Percentiles rank a stretch among this genome's conserved stretches.
phyloP scores from a whole-genome alignment of 2,113 vertebrate species.

The Danionella cerebrum region DNA sequence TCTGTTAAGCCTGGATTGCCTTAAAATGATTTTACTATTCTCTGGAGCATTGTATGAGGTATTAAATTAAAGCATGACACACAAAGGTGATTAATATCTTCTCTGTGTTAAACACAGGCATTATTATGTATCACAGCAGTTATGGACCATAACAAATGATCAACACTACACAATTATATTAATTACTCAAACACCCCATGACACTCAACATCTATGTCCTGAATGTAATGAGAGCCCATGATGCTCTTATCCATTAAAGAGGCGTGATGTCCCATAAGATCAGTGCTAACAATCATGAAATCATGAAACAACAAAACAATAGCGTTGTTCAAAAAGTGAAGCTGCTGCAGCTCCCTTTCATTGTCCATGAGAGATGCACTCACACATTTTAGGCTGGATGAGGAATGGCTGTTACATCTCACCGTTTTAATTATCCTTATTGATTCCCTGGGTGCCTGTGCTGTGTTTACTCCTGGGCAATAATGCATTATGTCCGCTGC shows the following conservation, averaged over 20 bases:
- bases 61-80: slow-evolving; percentile 8
- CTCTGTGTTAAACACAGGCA: slow-evolving; percentile 9
- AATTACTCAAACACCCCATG: not conserved
- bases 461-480: slow-evolving; percentile 69
- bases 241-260: slow-evolving; percentile 8
- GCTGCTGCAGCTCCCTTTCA: not conserved
- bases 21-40: not conserved
- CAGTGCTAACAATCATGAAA: not conserved
- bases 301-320: not conserved
- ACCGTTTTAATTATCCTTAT: slow-evolving; percentile 66
- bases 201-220: not conserved
- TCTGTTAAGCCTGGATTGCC: slow-evolving; percentile 11
- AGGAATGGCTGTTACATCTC: slow-evolving; percentile 56
- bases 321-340: slow-evolving; percentile 4
- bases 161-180: slow-evolving; percentile 4
- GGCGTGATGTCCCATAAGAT: not conserved
- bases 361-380: not conserved
- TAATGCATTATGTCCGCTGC: slow-evolving; percentile 64
- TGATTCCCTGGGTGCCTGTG: slow-evolving; percentile 50
- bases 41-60: not conserved
- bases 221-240: not conserved
- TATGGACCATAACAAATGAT: not conserved
- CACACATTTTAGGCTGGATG: slow-evolving; percentile 41
- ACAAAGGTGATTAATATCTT: slow-evolving; percentile 13
- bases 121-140: slow-evolving; percentile 7